phyloP scores from a whole-genome alignment of 2,888 invertebrate species.

The Galerucella nymphaeae region DNA sequence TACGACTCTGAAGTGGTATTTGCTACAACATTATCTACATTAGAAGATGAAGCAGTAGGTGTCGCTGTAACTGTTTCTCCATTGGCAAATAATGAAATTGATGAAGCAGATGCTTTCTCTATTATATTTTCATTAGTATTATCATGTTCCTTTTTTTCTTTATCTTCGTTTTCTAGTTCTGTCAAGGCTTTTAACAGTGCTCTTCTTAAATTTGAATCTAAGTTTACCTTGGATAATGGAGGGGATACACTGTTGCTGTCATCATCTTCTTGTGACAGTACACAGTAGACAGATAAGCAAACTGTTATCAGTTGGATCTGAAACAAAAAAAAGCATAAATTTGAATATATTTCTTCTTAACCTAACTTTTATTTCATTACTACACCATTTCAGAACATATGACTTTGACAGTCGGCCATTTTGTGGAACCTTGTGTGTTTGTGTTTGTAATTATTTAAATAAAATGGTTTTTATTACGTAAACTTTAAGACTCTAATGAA shows the following conservation, averaged over 20 bases:
- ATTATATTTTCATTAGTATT: slow-evolving; percentile 60
- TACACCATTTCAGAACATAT: too few species aligned
- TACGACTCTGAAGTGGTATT: slow-evolving; percentile 41
- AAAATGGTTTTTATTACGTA: too few species aligned
- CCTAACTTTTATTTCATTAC: too few species aligned
- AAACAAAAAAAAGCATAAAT: slow-evolving; percentile 21
- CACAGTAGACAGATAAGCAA: slow-evolving; percentile 7
- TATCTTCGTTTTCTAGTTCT: slow-evolving; percentile 77
- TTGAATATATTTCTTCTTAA: background rate
- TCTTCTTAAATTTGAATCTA: slow-evolving; percentile 80
- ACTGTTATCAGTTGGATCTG: slow-evolving; percentile 29
- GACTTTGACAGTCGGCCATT: too few species aligned
- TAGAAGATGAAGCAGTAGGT: slow-evolving; percentile 54
- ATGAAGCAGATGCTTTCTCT: slow-evolving; percentile 67
- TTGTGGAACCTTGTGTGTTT: too few species aligned
- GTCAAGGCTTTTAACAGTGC: slow-evolving; percentile 81
- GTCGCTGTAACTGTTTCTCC: slow-evolving; percentile 56
- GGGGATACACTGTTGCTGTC: slow-evolving; percentile 30
- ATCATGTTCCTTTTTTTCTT: slow-evolving; percentile 60
- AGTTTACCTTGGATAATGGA: slow-evolving; percentile 62
- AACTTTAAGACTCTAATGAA: background rate
- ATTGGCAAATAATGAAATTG: slow-evolving; percentile 68
- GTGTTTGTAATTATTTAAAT: too few species aligned
- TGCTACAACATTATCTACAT: slow-evolving; percentile 8
- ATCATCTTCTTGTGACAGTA: slow-evolving; percentile 26